phyloP scores from a whole-genome alignment of 2,113 vertebrate species.

The Leptocoma aspasia region DNA sequence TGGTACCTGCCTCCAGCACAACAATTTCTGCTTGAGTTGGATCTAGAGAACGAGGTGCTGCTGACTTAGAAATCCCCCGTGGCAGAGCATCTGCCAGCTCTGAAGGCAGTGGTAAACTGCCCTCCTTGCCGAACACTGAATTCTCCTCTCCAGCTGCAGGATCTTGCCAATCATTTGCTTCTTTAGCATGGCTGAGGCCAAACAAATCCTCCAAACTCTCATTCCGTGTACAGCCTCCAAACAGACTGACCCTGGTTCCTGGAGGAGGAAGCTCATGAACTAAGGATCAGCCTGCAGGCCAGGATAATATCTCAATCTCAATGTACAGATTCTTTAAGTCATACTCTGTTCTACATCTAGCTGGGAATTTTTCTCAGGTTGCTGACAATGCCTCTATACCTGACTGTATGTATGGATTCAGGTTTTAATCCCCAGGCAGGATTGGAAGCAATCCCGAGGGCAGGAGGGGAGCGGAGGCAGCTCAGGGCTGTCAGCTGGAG shows the following conservation, averaged over 20 bases:
- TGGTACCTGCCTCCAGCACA: neutral
- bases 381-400: neutral
- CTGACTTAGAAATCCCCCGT: neutral
- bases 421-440: neutral
- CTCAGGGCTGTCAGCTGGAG: conserved; percentile 18
- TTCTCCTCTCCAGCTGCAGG: neutral
- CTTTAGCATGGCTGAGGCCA: neutral
- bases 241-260: neutral
- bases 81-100: neutral
- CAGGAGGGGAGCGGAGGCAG: neutral
- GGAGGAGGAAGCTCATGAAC: neutral
- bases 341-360: neutral
- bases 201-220: neutral
- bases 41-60: fast-evolving
- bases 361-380: neutral
- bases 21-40: neutral
- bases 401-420: neutral
- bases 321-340: neutral
- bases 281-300: neutral
- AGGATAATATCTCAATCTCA: neutral
- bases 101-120: neutral
- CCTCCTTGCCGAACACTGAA: neutral
- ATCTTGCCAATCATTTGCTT: neutral
- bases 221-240: neutral
- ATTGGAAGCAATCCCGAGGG: neutral